phyloP scores from a whole-genome alignment of 2,797 vertebrate species.

The Petrocephalus sullivani region DNA sequence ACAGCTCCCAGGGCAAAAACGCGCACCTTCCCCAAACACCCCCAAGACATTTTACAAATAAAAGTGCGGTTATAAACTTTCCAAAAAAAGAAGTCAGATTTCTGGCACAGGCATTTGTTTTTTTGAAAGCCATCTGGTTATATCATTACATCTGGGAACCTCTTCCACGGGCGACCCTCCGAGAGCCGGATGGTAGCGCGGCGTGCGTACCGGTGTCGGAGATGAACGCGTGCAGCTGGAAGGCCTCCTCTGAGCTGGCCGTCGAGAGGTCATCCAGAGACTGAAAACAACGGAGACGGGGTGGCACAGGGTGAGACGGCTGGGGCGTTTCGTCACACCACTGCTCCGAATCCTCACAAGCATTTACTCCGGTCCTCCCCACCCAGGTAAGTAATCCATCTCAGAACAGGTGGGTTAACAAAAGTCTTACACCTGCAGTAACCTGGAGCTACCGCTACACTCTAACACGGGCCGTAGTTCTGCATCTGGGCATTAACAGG shows the following conservation, averaged over 20 bases:
- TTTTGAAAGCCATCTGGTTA: not conserved
- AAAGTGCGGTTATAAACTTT: not conserved
- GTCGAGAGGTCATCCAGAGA: slow-evolving; percentile 92
- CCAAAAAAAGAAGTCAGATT: not conserved
- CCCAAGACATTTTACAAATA: not conserved
- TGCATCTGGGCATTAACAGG: not conserved
- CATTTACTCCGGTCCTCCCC: not conserved
- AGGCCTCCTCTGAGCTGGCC: slow-evolving; percentile 77
- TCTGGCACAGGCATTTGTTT: not conserved
- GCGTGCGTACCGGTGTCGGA: slow-evolving; percentile 86
- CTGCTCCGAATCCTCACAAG: not conserved
- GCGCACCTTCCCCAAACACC: not conserved
- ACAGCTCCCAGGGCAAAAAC: not conserved
- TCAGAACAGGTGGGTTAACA: not conserved
- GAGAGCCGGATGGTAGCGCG: not conserved
- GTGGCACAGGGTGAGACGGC: not conserved
- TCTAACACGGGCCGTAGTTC: not conserved
- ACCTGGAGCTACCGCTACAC: not conserved
- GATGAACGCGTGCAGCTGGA: slow-evolving; percentile 88
- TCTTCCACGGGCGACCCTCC: not conserved
- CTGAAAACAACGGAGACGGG: slow-evolving; percentile 53
- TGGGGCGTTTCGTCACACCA: too few species aligned
- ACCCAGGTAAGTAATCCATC: not conserved
- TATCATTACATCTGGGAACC: not conserved
- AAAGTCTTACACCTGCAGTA: not conserved